Evolutionary conservation across 2,113 vertebrate species (phyloP).

Genomic region (Neodontobutis hainanensis): DNA sequence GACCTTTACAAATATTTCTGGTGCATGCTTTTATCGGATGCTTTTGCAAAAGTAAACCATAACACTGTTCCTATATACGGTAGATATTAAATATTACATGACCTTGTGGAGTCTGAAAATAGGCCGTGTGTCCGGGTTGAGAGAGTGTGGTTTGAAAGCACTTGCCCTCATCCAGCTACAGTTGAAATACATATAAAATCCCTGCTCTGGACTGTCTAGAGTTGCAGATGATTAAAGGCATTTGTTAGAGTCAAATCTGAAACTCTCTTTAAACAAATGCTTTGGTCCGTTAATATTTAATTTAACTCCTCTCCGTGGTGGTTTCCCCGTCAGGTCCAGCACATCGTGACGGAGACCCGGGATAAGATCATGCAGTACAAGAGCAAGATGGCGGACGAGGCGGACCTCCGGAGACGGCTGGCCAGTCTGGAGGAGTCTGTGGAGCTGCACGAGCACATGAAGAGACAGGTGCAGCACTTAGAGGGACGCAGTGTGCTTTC

Average conservation of each 20-base stretch:
- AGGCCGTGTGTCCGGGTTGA: background rate
- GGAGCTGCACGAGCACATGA: slow-evolving; percentile 94
- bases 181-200: background rate
- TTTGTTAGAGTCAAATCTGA: too few species aligned
- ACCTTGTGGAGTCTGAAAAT: background rate
- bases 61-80: background rate
- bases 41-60: background rate
- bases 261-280: too few species aligned
- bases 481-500: too few species aligned
- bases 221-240: background rate
- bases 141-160: background rate
- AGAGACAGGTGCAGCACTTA: slow-evolving; percentile 77
- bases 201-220: background rate
- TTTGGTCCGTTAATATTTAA: background rate
- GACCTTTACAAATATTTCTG: too few species aligned
- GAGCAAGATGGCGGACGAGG: slow-evolving; percentile 90
- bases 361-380: slow-evolving; percentile 96
- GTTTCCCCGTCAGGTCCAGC: slow-evolving; percentile 75
- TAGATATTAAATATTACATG: slow-evolving; percentile 10
- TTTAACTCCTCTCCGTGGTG: background rate
- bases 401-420: slow-evolving; percentile 89
- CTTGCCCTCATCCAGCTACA: background rate
- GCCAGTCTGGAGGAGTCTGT: slow-evolving; percentile 91
- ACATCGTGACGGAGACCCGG: slow-evolving; percentile 93
- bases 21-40: too few species aligned